phyloP scores from a whole-genome alignment of 2,888 invertebrate genomes.

The Drosophila leonis region DNA sequence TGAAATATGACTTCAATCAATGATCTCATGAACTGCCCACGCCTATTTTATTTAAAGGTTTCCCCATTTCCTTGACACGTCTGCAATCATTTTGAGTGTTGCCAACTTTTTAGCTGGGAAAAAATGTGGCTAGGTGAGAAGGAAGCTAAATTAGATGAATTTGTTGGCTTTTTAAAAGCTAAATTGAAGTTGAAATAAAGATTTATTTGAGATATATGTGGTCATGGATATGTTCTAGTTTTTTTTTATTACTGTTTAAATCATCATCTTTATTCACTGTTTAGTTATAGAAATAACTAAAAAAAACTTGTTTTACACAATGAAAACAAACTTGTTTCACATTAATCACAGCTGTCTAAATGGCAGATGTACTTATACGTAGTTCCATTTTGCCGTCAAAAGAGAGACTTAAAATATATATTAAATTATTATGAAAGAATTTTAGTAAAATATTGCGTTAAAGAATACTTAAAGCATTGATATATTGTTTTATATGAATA shows the following conservation, averaged over 20 bases:
- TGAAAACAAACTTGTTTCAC: background rate
- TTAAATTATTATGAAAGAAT: background rate
- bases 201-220: too few species aligned
- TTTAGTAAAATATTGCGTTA: background rate
- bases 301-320: background rate
- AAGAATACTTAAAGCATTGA: background rate
- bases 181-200: background rate
- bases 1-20: slow-evolving; percentile 71
- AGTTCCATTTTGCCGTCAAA: background rate
- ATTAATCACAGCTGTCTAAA: background rate
- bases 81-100: background rate
- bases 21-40: slow-evolving; percentile 59
- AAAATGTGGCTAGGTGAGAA: background rate
- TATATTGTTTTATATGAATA: background rate
- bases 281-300: background rate
- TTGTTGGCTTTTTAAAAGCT: background rate
- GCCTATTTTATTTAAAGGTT: slow-evolving; percentile 35
- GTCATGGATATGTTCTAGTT: background rate
- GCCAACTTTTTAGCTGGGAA: background rate
- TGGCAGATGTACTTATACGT: background rate
- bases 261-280: background rate
- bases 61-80: slow-evolving; percentile 21
- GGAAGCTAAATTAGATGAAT: background rate
- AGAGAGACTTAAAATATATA: background rate
- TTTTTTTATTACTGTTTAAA: background rate